Base-by-base conservation (phyloP, 2,888 invertebrate genomes). In the Cecidostiba fungosa region DNA sequence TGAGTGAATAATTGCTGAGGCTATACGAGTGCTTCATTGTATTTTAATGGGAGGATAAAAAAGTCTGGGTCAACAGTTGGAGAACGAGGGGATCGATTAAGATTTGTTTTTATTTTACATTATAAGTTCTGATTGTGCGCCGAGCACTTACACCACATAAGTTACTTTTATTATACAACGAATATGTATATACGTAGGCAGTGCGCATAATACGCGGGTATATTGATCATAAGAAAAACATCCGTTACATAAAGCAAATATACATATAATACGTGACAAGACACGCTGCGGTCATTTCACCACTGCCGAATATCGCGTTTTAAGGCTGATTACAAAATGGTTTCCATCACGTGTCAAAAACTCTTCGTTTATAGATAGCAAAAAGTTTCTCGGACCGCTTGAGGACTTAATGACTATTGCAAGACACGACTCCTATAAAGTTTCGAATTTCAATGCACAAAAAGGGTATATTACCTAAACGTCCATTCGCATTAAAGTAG, bases 81-180 rank as follows among this genome's bases (percentile, higher is more conserved):
- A 26, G 66, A 26, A 66, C 14, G 10, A 29, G 29, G 66, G 2
- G 66, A 23, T 62, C 26, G 12, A n/a, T 66, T 12, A 12, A 29
- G 23, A n/a, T 66, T 26, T 66, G 26, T 16, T 16, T 50, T 19
- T 29, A 26, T 66, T 26, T 66, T 54, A 54, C 54, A 54, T 6
- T 26, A 66, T 14, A 26, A 66, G 29, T n/a, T n/a, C 8, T 62
- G 36, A 39, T 43, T 36, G 29, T 54, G 23, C 26, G 19, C n/a
- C 19, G 29, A 43, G 5, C 50, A 19, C 80, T 81, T 81, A 43
- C 62, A 32, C 66, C 73, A 74, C 74, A 36, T 23, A 81, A 47
- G n/a, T 80, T 16, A 29, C 72, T 62, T n/a, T 81, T 62, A 29
- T 81, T 81, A 81, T 81, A 81, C 59, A 81, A 81, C 62, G 39